Conservation (phyloP, 1,140 invertebrate species). For the Sycophila sp. region DNA sequence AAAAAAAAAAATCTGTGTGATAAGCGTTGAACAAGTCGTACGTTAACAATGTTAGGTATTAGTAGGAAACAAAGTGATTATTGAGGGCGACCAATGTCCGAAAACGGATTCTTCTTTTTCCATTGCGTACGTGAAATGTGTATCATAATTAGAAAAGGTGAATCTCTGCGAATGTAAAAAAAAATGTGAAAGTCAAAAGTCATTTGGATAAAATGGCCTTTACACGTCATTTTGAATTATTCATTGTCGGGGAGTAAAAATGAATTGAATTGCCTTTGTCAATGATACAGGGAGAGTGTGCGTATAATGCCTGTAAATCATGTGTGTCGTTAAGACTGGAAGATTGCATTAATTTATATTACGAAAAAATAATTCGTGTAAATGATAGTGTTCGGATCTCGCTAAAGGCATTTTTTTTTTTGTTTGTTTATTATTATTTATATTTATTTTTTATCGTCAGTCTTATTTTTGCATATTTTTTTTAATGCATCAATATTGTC, state of each 20-base stretch:
- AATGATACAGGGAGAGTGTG: conserved; percentile 30
- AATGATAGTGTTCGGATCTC: conserved; percentile 23
- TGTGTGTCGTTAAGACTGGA: conserved; percentile 16
- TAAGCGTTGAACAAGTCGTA: conserved; percentile 25
- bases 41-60: conserved; percentile 22
- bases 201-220: conserved; percentile 4
- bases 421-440: conserved; percentile 25
- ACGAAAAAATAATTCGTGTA: not conserved
- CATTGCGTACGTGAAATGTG: conserved; percentile 1
- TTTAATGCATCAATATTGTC: not conserved
- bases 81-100: not conserved
- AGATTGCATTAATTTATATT: conserved; percentile 9
- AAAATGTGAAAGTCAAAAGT: not conserved
- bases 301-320: not conserved
- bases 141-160: not conserved
- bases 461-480: conserved; percentile 16
- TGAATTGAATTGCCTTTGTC: conserved; percentile 37
- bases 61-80: conserved; percentile 11
- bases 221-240: conserved; percentile 11
- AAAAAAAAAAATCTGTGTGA: conserved; percentile 16
- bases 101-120: not conserved
- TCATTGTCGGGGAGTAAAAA: conserved; percentile 13
- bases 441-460: conserved; percentile 5
- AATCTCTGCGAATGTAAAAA: not conserved
- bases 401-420: conserved; percentile 4